phyloP scores from a whole-genome alignment of 2,888 invertebrate genomes.

The Malthinus flaveolus region DNA sequence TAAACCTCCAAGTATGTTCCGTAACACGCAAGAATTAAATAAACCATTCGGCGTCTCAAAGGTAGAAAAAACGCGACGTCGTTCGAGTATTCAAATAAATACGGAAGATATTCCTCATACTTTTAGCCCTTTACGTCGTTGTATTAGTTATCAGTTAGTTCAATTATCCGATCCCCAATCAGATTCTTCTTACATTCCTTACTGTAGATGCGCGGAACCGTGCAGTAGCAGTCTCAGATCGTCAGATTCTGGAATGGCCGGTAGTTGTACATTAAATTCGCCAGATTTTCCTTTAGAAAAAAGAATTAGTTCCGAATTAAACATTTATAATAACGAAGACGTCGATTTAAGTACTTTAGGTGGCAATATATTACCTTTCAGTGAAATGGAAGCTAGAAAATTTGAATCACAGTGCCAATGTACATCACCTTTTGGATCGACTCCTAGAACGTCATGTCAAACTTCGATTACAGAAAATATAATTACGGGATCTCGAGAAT shows the following conservation, averaged over 20 bases:
- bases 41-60: conserved; percentile 21
- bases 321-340: conserved; percentile 40
- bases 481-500: conserved; percentile 58
- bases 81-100: conserved; percentile 48
- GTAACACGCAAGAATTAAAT: conserved; percentile 26
- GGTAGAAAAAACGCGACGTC: conserved; percentile 58
- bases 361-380: conserved; percentile 55
- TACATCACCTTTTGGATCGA: conserved; percentile 74
- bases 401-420: conserved; percentile 73
- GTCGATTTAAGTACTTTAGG: conserved; percentile 34
- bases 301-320: conserved; percentile 40
- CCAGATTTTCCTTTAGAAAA: conserved; percentile 61
- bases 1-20: conserved; percentile 65
- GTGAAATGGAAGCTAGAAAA: conserved; percentile 62
- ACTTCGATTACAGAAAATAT: conserved; percentile 62
- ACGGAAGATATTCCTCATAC: conserved; percentile 25
- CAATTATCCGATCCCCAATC: conserved; percentile 36
- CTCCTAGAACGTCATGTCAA: conserved; percentile 68
- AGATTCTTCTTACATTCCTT: conserved; percentile 27
- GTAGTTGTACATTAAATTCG: conserved; percentile 75
- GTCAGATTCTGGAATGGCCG: conserved; percentile 85
- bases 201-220: conserved; percentile 44
- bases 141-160: conserved; percentile 58
- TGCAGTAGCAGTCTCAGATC: conserved; percentile 70
- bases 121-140: conserved; percentile 50